Conservation (phyloP, 2,113 vertebrate species). For the Seriola aureovittata region DNA sequence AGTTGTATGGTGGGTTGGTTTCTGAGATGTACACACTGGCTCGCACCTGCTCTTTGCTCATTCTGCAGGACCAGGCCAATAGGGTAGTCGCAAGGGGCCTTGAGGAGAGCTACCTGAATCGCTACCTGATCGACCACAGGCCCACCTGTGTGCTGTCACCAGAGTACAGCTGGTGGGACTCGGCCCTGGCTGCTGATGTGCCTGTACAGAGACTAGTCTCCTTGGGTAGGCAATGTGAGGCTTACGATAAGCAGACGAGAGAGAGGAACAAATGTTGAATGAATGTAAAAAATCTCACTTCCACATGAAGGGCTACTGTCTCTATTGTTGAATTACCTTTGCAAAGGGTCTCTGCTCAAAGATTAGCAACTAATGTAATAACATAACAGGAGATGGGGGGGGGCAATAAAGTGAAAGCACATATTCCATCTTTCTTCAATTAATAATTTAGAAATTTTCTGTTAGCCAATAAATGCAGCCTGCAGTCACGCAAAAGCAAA, state of each 20-base stretch:
- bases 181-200: constrained; percentile 62
- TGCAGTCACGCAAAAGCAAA: constrained; percentile 13
- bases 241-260: constrained; percentile 51
- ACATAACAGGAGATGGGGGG: background rate
- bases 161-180: constrained; percentile 86
- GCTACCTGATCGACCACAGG: constrained; percentile 81
- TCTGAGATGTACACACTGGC: constrained; percentile 77
- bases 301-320: background rate
- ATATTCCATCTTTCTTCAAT: constrained; percentile 9
- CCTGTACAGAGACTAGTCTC: constrained; percentile 77
- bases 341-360: background rate
- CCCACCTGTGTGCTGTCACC: constrained; percentile 84
- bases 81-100: constrained; percentile 72
- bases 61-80: constrained; percentile 79
- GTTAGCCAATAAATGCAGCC: constrained; percentile 15
- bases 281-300: background rate
- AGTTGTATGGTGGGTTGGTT: constrained; percentile 82
- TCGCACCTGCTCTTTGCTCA: constrained; percentile 76
- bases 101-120: constrained; percentile 87
- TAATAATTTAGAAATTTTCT: background rate
- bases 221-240: constrained; percentile 70
- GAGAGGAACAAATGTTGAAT: constrained; percentile 56
- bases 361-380: background rate
- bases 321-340: background rate
- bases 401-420: background rate